Evolutionary conservation across 2,797 vertebrate genomes (phyloP), one percentile per base, ranked within the genome.

Genomic region (Threskiornis aethiopicus): DNA sequence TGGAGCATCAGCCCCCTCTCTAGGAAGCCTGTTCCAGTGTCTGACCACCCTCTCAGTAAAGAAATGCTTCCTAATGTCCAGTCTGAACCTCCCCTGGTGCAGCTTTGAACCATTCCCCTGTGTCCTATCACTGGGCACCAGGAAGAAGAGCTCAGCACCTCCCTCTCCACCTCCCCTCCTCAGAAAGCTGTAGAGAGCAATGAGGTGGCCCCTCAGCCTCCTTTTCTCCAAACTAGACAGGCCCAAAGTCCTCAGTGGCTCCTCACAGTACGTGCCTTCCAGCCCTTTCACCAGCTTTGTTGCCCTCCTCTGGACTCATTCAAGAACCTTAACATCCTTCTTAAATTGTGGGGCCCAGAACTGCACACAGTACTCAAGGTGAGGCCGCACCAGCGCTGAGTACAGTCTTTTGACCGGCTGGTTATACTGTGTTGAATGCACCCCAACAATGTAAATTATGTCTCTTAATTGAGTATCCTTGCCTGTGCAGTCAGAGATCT

Each of bases 221-320:
- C n/a, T 70, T 4, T n/a, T 65, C 55, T 55, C 46, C 46, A 17
- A 11, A 59, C 16, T 15, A 28, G 19, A 65, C 3, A 29, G 65
- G 13, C 26, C 15, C 26, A 25, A 61, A 78, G n/a, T 28, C 71
- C 41, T 65, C 11, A 33, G 25, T n/a, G 0, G 0, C 8, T 26
- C 37, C 26, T 31, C 13, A 17, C 1, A 31, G 29, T 10, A 35
- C 33, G 20, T 35, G 1, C 5, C 25, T 72, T 58, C 59, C n/a
- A 49, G 25, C 18, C 31, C 31, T 77, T 37, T 25, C 25, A 54
- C 21, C 39, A 61, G 33, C 24, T 61, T 54, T 73, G 25, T 24
- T 82, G 29, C 33, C 51, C 46, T 69, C 7, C 25, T 73, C 46
- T 51, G 51, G 66, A 31, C 11, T 2, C 41, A 55, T 61, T 72